Conservation (phyloP, 2,888 invertebrate genomes). For the Spilosoma lubricipeda region DNA sequence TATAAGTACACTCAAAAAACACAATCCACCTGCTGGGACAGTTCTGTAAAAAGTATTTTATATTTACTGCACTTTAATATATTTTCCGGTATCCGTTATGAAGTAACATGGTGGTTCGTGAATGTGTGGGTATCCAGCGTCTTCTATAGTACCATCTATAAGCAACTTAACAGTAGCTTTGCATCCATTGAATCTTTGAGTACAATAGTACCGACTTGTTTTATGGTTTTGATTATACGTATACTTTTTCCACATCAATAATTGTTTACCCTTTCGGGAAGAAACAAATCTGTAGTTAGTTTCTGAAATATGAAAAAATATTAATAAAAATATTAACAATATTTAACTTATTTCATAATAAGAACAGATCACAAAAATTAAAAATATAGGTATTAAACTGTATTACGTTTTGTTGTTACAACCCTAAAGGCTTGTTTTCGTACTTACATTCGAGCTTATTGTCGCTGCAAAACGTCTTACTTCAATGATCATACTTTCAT, state of each 20-base stretch:
- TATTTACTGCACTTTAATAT: slow-evolving; percentile 5
- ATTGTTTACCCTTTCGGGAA: slow-evolving; percentile 24
- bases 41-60: not conserved
- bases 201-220: slow-evolving; percentile 24
- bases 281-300: slow-evolving; percentile 21
- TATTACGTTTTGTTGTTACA: not conserved
- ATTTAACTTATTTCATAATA: not conserved
- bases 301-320: slow-evolving; percentile 5
- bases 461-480: not conserved
- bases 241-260: slow-evolving; percentile 31
- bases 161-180: slow-evolving; percentile 52
- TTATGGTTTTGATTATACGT: slow-evolving; percentile 34
- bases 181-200: slow-evolving; percentile 39
- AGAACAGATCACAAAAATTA: not conserved
- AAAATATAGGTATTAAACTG: not conserved
- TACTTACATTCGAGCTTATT: not conserved
- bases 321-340: not conserved
- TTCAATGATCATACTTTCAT: too few relatives aligned
- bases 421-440: not conserved
- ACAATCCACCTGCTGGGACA: too few relatives aligned
- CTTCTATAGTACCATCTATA: slow-evolving; percentile 28
- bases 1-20: not conserved
- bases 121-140: not conserved
- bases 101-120: slow-evolving; percentile 3
- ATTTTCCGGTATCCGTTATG: not conserved